A percentile compares a stretch with the other conserved stretches of the same genome.
phyloP scores from a whole-genome alignment of 2,888 invertebrate genomes.

The Drosophila vallismaia region DNA sequence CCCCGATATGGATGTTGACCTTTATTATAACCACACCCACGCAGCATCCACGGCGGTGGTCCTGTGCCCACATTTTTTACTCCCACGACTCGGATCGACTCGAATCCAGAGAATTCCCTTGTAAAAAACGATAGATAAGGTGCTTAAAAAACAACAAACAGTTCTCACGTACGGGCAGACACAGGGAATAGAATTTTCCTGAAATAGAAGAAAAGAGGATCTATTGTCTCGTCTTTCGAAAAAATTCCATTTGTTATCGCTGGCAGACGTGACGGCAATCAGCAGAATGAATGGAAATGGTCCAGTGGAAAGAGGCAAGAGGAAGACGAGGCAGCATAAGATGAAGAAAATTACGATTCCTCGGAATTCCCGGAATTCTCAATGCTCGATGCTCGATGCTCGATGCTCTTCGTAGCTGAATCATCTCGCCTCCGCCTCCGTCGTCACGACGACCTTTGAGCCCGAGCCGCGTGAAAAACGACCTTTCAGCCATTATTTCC shows the following conservation, averaged over 20 bases:
- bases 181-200: conserved; percentile 35
- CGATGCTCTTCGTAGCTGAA: conserved; percentile 49
- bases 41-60: conserved; percentile 25
- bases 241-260: conserved; percentile 57
- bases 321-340: conserved; percentile 28
- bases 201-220: conserved; percentile 29
- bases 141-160: conserved; percentile 61
- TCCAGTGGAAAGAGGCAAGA: conserved; percentile 50
- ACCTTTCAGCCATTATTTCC: conserved; percentile 74
- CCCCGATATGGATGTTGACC: not conserved
- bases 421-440: conserved; percentile 53
- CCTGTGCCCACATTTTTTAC: conserved; percentile 44
- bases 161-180: conserved; percentile 59
- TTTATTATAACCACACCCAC: conserved; percentile 21
- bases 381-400: conserved; percentile 36
- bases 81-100: conserved; percentile 34
- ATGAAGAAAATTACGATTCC: conserved; percentile 62
- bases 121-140: conserved; percentile 62
- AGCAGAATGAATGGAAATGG: conserved; percentile 66
- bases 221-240: conserved; percentile 46
- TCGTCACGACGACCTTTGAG: conserved; percentile 67
- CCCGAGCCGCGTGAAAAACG: conserved; percentile 75
- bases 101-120: conserved; percentile 61
- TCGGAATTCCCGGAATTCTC: conserved; percentile 58
- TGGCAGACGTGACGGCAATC: conserved; percentile 67